Percentiles rank a stretch among this genome's conserved stretches.
These are phyloP conservation scores for Rhea pennata DNA, from an alignment of 2,113 vertebrate genomes.

Conservation along the genomic window DNA sequence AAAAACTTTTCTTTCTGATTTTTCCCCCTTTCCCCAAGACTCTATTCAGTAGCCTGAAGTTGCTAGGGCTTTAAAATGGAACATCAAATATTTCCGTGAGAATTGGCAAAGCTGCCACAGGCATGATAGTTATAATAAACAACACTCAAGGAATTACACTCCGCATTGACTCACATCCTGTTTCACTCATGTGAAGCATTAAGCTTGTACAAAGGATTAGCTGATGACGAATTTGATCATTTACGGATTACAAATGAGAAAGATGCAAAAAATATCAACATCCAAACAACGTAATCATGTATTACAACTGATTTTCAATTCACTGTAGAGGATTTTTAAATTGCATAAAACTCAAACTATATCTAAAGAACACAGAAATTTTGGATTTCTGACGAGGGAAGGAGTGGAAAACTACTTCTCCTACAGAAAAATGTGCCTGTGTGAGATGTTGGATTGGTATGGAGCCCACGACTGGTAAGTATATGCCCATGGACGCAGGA, in stretches of 20 bases:
- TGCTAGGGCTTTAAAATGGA: background rate
- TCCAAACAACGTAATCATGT: background rate
- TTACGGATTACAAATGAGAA: background rate
- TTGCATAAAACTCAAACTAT: background rate
- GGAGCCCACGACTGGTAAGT: background rate
- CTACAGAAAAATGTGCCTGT: accelerated
- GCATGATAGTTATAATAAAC: background rate
- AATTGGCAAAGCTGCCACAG: background rate
- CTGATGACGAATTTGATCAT: background rate
- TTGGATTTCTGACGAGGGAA: background rate
- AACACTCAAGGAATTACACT: background rate
- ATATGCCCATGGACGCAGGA: background rate
- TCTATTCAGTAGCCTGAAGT: background rate
- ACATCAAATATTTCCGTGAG: background rate
- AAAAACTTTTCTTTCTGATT: background rate
- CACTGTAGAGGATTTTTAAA: background rate
- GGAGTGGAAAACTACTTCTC: background rate
- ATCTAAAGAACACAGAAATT: background rate
- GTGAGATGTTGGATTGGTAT: background rate
- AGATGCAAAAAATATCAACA: background rate
- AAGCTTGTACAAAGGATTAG: background rate
- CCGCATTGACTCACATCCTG: background rate
- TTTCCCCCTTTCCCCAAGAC: accelerated
- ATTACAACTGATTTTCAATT: background rate
- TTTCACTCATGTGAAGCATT: background rate